These are phyloP conservation scores for Lomographa bimaculata DNA, from an alignment of 2,888 invertebrate genomes.

Conservation along the genomic window DNA sequence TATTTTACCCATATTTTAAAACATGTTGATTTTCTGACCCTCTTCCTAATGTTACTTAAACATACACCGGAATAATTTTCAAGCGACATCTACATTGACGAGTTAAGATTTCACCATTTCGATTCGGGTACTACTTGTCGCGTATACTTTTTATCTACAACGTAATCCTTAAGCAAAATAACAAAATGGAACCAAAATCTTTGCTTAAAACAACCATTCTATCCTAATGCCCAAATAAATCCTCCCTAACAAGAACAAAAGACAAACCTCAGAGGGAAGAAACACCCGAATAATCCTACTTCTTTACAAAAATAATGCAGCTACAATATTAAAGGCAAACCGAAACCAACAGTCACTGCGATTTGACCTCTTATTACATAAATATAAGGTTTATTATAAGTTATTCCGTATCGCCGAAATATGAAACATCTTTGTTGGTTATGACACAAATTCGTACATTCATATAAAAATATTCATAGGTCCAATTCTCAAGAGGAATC, in stretches of 20 bases:
- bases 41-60: no score
- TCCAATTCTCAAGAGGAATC: constrained; percentile 58
- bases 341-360: constrained; percentile 11
- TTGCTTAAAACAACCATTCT: constrained; percentile 44
- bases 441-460: constrained; percentile 57
- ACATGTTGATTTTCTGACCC: no score
- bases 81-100: no score
- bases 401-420: constrained; percentile 29
- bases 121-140: no score
- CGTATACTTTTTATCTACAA: no score
- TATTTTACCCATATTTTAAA: no score
- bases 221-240: constrained; percentile 54
- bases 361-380: constrained; percentile 24
- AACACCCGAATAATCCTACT: constrained; percentile 51
- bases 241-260: constrained; percentile 58
- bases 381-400: constrained; percentile 17
- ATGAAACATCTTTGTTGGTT: constrained; percentile 48
- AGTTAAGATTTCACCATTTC: no score
- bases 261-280: constrained; percentile 51
- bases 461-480: constrained; percentile 67
- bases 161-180: background rate
- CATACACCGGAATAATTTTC: no score
- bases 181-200: constrained; percentile 28
- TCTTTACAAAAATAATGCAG: constrained; percentile 58
- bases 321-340: constrained; percentile 39